These are phyloP conservation scores for Megalopta genalis DNA, from an alignment of 1,140 invertebrate species.

Conservation along the genomic window DNA sequence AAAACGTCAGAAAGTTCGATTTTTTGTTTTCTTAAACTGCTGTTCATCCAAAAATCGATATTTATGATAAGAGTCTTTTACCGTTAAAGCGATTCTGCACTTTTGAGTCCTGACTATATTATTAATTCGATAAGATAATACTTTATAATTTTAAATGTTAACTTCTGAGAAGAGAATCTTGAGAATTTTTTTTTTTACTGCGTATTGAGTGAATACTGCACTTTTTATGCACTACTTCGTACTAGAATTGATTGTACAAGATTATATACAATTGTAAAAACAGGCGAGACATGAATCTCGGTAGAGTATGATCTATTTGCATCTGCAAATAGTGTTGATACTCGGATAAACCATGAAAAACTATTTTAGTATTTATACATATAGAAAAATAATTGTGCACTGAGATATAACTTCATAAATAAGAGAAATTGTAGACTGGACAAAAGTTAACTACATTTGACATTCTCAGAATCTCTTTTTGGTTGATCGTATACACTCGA, in stretches of 20 bases:
- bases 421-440: conserved; percentile 51
- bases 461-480: conserved; percentile 34
- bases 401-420: conserved; percentile 13
- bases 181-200: neutral
- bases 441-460: conserved; percentile 41
- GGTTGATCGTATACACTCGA: conserved; percentile 31
- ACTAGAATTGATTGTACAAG: conserved; percentile 6
- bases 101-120: conserved; percentile 21
- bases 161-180: conserved; percentile 15
- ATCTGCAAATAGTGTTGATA: conserved; percentile 48
- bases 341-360: conserved; percentile 17
- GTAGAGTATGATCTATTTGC: conserved; percentile 45
- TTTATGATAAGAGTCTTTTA: conserved; percentile 39
- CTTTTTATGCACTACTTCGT: conserved; percentile 14
- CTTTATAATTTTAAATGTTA: conserved; percentile 30
- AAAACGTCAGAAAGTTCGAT: conserved; percentile 68
- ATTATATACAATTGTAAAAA: conserved; percentile 5
- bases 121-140: conserved; percentile 29
- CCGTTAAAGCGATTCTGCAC: conserved; percentile 4
- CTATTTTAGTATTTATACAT: conserved; percentile 34
- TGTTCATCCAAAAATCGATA: conserved; percentile 69
- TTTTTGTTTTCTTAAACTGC: conserved; percentile 72
- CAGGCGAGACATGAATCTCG: conserved; percentile 16
- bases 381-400: conserved; percentile 29
- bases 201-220: neutral